Evolutionary conservation across 1,140 invertebrate genomes (phyloP), one percentile per base, ranked within the genome.

Genomic region (Drosophila hydei): DNA sequence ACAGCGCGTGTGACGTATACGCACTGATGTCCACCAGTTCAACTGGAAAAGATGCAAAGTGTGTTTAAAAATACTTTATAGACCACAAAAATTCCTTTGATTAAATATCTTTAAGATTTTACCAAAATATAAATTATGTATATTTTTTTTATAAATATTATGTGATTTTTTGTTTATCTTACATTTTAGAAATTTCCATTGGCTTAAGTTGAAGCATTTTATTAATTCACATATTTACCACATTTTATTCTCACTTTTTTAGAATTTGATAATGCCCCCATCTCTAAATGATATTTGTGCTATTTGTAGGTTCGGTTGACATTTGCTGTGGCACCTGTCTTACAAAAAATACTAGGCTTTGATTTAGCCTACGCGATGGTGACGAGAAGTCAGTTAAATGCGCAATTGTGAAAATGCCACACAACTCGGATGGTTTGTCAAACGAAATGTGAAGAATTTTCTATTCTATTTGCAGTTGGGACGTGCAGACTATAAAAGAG

Each of bases 381-480:
- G 0, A 6, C 12, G 8, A 9, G 8, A 45, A n/a, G 40, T 23
- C 25, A 45, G 4, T 70, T 75, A 72, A 80, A 80, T 54, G 75
- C 63, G 76, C 75, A 72, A 79, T 79, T 72, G 75, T 55, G 48
- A 83, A 64, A 65, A 78, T 75, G 59, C 9, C 30, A 12, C 30
- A 33, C 11, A 11, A 16, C 0, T 23, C 7, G 48, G 14, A 16
- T 8, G n/a, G 25, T 0, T 11, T 50, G 33, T 36, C 55, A 52
- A 56, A 47, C 64, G 43, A 61, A 56, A 51, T 68, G 70, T 65
- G 59, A 58, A 62, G 74, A 78, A 75, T 72, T 78, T 80, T 68
- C 48, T 69, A 62, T 88, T 77, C 77, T 81, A 75, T 85, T 85
- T 87, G 65, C 77, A 48, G 63, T 70, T 69, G 63, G 70, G 70